These are phyloP conservation scores for Pachypanchax playfairii DNA, from an alignment of 2,113 vertebrate species.

Conservation along the genomic window DNA sequence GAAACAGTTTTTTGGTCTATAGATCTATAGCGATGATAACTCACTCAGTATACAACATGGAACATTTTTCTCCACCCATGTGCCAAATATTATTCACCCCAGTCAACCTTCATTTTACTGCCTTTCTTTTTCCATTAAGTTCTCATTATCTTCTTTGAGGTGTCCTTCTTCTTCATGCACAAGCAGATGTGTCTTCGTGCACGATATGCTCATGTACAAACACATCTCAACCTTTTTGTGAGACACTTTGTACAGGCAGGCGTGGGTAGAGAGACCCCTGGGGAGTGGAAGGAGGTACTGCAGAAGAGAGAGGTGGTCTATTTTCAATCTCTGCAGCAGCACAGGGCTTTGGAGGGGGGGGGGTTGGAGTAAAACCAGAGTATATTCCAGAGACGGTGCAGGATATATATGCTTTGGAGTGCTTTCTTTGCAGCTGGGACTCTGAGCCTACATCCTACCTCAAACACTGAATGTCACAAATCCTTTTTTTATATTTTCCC, in stretches of 20 bases:
- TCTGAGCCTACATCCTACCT: constrained; percentile 4
- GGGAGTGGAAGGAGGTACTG: constrained; percentile 68
- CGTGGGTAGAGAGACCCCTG: constrained; percentile 71
- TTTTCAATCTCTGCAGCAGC: constrained; percentile 65
- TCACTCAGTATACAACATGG: no score
- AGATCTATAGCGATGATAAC: no score
- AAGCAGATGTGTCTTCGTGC: constrained; percentile 8
- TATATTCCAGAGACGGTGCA: constrained; percentile 29
- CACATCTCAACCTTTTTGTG: constrained; percentile 30
- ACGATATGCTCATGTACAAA: constrained; percentile 8
- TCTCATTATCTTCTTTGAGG: constrained; percentile 3
- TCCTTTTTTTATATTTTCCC: background rate
- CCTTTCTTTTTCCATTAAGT: background rate
- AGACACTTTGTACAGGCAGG: constrained; percentile 40
- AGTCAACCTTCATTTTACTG: background rate
- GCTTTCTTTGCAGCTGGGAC: constrained; percentile 12
- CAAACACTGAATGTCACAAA: background rate
- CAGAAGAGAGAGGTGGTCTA: constrained; percentile 58
- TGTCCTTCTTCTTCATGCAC: background rate
- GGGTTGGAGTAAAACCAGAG: constrained; percentile 27
- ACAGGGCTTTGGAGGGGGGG: constrained; percentile 19
- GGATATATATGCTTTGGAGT: constrained; percentile 13
- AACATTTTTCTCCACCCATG: background rate
- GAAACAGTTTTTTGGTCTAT: no score
- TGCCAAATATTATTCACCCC: constrained; percentile 7